Evolutionary conservation across 1,140 invertebrate genomes (phyloP).

Genomic region (Brachionus koreanus): DNA sequence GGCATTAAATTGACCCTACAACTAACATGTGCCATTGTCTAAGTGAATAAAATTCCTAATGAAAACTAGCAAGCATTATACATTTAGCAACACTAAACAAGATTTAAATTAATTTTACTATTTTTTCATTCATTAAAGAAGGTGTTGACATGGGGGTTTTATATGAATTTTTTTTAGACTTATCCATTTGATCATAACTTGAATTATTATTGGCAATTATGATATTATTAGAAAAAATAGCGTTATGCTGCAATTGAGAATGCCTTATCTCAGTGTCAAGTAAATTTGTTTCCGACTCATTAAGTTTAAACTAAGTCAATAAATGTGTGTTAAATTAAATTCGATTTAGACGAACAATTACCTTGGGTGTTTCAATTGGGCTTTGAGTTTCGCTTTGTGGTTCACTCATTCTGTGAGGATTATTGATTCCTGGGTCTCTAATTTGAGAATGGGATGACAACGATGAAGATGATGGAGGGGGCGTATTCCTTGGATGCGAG

Average conservation of each 20-base stretch:
- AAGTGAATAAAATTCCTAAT: not conserved
- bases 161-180: slow-evolving; percentile 9
- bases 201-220: not conserved
- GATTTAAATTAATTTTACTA: slow-evolving; percentile 10
- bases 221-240: slow-evolving; percentile 37
- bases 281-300: slow-evolving; percentile 19
- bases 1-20: not conserved
- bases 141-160: slow-evolving; percentile 38
- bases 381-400: slow-evolving; percentile 1
- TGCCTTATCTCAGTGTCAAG: slow-evolving; percentile 35
- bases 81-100: not conserved
- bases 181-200: not conserved
- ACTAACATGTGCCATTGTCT: not conserved
- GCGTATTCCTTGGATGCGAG: slow-evolving; percentile 28
- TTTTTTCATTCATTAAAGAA: slow-evolving; percentile 26
- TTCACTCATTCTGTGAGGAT: not conserved
- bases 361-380: slow-evolving; percentile 17
- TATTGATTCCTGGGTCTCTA: not conserved
- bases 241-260: slow-evolving; percentile 35
- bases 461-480: slow-evolving; percentile 8
- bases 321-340: not conserved
- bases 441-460: not conserved
- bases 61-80: not conserved
- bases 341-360: not conserved
- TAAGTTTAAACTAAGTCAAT: slow-evolving; percentile 3